Evolutionary conservation across 92 coral and sea anemone genomes (phyloP), one percentile per base, ranked within the genome.

Genomic region (Parazoanthus darwini): DNA sequence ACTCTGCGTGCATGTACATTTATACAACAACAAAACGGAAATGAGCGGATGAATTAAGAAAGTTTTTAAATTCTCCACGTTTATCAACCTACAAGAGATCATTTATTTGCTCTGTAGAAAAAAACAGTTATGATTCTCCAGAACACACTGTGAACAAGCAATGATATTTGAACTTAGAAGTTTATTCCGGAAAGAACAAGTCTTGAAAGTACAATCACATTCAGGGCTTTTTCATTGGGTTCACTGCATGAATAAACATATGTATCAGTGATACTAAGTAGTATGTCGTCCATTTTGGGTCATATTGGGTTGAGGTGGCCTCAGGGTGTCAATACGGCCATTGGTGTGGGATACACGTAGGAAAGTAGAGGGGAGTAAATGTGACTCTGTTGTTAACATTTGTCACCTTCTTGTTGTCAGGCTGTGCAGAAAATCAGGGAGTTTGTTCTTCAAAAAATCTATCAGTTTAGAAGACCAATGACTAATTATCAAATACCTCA

Each of bases 401-500:
- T 37, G 16, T 51, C 50, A 1, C 4, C 23, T 72, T 68, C 36
- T 65, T 82, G 18, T 42, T 79, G 77, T 59, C 82, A 97, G 99
- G 98, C 99, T 85, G 99, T 97, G 38, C 99, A 97, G 82, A 97
- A 95, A 92, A 97, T 97, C 75, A 85, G 99, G 74, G 97, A 97
- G 39, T 97, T 65, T 76, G 92, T 95, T 36, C 86, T 97, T 42
- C 97, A 96, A 85, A 97, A 94, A 90, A 93, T 97, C 79, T 95
- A 91, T 73, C 98, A 94, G 25, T 97, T 97, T 86, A 93, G 99
- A 37, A 92, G 98, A 58, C 99, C 99, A 56, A 97, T 96, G 93
- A 91, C 99, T 1, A 97, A 97, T 82, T 97, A 95, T 76, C 99
- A 97, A 93, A 96, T 97, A 85, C 99, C 99, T 35, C 99, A 97